A percentile compares a stretch with the other conserved stretches of the same genome.
phyloP scores from a whole-genome alignment of 1,140 invertebrate species.

The Scaptomyza pallida region DNA sequence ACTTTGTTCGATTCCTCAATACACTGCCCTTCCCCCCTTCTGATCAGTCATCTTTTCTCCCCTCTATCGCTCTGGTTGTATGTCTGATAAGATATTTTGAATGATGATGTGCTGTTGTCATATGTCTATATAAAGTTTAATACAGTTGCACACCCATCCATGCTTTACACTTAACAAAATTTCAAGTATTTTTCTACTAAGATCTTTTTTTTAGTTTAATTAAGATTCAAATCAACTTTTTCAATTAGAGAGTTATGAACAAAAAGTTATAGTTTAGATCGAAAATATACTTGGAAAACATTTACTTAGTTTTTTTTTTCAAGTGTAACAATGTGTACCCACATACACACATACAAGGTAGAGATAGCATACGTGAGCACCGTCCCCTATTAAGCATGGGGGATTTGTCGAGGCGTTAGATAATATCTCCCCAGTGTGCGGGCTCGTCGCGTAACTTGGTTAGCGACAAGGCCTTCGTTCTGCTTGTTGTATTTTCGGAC shows the following conservation, averaged over 20 bases:
- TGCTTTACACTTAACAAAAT: neutral
- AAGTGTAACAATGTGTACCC: neutral
- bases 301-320: neutral
- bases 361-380: conserved; percentile 14
- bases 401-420: conserved; percentile 76
- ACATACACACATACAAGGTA: neutral
- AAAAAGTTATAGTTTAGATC: too few relatives aligned
- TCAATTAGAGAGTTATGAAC: too few relatives aligned
- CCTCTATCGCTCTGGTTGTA: neutral
- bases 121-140: conserved; percentile 49
- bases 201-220: too few relatives aligned
- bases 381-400: conserved; percentile 47
- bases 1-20: conserved; percentile 45
- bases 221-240: too few relatives aligned
- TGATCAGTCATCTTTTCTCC: neutral
- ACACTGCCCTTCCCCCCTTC: neutral
- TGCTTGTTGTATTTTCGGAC: conserved; percentile 10
- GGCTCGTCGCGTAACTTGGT: conserved; percentile 51
- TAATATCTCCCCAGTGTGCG: conserved; percentile 63
- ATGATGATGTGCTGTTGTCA: conserved; percentile 80
- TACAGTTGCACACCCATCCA: neutral
- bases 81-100: conserved; percentile 77
- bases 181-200: neutral
- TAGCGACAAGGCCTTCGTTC: conserved; percentile 42
- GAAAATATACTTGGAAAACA: too few relatives aligned